phyloP scores from a whole-genome alignment of 1,140 invertebrate genomes.

The Vollenhovia emeryi region DNA sequence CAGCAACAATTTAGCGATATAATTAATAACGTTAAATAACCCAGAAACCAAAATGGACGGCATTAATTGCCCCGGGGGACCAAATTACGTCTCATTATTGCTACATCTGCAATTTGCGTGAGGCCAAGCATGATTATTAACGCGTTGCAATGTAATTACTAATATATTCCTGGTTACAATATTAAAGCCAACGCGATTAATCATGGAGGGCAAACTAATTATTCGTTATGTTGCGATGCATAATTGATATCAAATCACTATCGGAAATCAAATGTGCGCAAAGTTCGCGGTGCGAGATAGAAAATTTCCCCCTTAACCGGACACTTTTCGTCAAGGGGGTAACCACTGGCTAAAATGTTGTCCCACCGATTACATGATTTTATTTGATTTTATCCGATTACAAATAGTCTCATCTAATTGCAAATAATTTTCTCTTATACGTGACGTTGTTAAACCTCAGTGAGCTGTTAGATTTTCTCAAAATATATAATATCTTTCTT shows the following conservation, averaged over 20 bases:
- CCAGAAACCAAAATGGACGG: not conserved
- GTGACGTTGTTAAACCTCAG: too few relatives aligned
- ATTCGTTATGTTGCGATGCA: conserved; percentile 18
- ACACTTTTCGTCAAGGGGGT: not conserved
- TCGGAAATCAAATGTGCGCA: not conserved
- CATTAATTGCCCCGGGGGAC: conserved; percentile 27
- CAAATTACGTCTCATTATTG: conserved; percentile 30
- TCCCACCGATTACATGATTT: too few relatives aligned
- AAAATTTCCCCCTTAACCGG: not conserved
- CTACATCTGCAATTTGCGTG: conserved; percentile 19
- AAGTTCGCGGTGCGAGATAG: not conserved
- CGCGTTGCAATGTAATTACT: conserved; percentile 46
- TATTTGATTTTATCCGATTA: too few relatives aligned
- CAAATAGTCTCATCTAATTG: too few relatives aligned
- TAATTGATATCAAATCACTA: conserved; percentile 34
- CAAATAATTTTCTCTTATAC: too few relatives aligned
- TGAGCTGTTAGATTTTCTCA: too few relatives aligned
- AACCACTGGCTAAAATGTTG: too few relatives aligned
- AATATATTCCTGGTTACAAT: conserved; percentile 50
- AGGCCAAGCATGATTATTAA: conserved; percentile 48
- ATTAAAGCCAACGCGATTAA: conserved; percentile 52
- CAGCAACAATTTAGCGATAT: not conserved
- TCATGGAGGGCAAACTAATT: conserved; percentile 34
- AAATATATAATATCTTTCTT: too few relatives aligned
- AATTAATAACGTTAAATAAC: conserved; percentile 5